A percentile compares a stretch with the other conserved stretches of the same genome.
Conservation (phyloP, 1,140 invertebrate species). For the Tetragonula clypearis region DNA sequence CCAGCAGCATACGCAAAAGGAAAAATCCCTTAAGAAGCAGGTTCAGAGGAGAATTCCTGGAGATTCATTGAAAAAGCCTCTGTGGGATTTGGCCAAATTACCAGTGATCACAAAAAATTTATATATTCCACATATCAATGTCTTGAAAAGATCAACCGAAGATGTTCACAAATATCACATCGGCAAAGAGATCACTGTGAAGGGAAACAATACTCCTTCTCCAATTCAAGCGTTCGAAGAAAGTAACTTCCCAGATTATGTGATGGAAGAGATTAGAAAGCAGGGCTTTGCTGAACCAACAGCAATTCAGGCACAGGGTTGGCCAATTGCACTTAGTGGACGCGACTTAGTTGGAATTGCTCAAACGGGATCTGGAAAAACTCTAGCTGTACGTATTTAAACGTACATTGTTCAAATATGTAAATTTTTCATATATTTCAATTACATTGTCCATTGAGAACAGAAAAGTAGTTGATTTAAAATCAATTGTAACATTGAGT, state of each 20-base stretch:
- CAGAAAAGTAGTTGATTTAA: not conserved
- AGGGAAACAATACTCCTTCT: slow-evolving; percentile 90
- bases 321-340: slow-evolving; percentile 96
- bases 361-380: slow-evolving; percentile 96
- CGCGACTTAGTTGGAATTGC: slow-evolving; percentile 97
- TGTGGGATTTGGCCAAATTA: slow-evolving; percentile 90
- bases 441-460: not conserved
- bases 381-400: slow-evolving; percentile 84
- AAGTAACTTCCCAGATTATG: slow-evolving; percentile 92
- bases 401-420: not conserved
- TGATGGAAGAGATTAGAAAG: slow-evolving; percentile 90
- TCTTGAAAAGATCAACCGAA: slow-evolving; percentile 86
- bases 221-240: slow-evolving; percentile 95
- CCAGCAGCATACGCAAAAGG: slow-evolving; percentile 74
- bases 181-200: slow-evolving; percentile 92
- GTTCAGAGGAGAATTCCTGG: slow-evolving; percentile 87
- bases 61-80: slow-evolving; percentile 90
- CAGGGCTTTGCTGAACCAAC: slow-evolving; percentile 93
- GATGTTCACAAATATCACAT: slow-evolving; percentile 89
- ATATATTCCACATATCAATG: slow-evolving; percentile 92
- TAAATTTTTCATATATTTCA: not conserved
- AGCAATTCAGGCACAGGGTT: slow-evolving; percentile 93
- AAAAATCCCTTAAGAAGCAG: slow-evolving; percentile 74
- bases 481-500: too few species aligned
- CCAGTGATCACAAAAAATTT: slow-evolving; percentile 95